These are phyloP conservation scores for Oopsacas minuta DNA, from an alignment of 37 sponge, comb jelly and placozoan genomes.

Conservation along the genomic window DNA sequence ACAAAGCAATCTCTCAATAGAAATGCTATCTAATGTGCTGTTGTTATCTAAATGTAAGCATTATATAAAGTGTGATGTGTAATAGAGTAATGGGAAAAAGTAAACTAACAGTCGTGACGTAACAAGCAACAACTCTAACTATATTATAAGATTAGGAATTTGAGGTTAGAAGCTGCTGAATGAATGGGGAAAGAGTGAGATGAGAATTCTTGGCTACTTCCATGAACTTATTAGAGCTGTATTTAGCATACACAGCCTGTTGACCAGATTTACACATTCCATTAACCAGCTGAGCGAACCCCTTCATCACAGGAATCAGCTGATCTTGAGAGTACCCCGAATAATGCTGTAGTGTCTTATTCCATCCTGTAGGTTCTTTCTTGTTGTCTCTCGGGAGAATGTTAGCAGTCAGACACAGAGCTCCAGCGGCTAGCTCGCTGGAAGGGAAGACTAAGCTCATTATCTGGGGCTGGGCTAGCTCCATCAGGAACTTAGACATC, in stretches of 20 bases:
- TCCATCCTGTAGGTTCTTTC: conserved; percentile 23
- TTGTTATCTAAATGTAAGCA: neutral
- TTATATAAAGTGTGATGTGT: neutral
- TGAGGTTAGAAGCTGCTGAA: neutral
- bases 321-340: conserved; percentile 51
- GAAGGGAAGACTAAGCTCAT: conserved; percentile 54
- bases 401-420: conserved; percentile 56
- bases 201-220: conserved; percentile 35
- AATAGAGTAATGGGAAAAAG: neutral
- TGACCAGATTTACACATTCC: conserved; percentile 57
- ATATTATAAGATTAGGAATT: too few relatives aligned
- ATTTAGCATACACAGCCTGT: conserved; percentile 84
- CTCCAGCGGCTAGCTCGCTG: conserved; percentile 70
- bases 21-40: neutral
- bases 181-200: conserved; percentile 22
- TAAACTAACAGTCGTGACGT: neutral
- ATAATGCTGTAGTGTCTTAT: conserved; percentile 53
- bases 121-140: neutral
- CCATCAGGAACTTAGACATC: conserved; percentile 86
- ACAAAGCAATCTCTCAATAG: neutral
- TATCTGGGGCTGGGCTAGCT: conserved; percentile 69
- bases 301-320: conserved; percentile 42
- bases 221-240: conserved; percentile 63
- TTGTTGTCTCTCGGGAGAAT: neutral
- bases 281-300: conserved; percentile 50